phyloP scores from a whole-genome alignment of 1,140 invertebrate genomes.

The Leucophenga varia region DNA sequence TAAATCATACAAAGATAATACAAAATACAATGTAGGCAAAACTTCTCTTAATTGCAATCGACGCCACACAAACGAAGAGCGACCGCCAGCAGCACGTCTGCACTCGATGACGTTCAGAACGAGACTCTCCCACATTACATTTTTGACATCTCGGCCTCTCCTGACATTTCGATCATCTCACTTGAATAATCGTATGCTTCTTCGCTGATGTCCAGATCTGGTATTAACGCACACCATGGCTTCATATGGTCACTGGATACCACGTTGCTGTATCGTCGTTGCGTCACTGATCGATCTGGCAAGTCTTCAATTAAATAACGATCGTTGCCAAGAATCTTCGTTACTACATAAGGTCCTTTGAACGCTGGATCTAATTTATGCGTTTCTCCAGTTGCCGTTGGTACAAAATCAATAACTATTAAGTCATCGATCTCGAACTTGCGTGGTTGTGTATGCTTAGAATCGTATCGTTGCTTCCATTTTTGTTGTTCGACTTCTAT shows the following conservation, averaged over 20 bases:
- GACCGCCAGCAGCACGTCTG: too few relatives aligned
- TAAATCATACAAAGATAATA: too few relatives aligned
- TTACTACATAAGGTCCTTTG: slow-evolving; percentile 7
- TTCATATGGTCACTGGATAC: slow-evolving; percentile 18
- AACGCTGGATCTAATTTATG: slow-evolving; percentile 6
- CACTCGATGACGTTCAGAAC: too few relatives aligned
- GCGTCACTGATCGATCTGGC: slow-evolving; percentile 8
- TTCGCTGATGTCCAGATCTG: slow-evolving; percentile 7
- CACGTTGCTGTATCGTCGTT: slow-evolving; percentile 1
- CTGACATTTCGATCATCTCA: slow-evolving; percentile 5
- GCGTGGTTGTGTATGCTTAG: too few relatives aligned
- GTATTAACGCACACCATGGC: slow-evolving; percentile 9
- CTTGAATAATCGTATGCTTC: background rate
- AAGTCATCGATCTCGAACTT: too few relatives aligned
- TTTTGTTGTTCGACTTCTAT: background rate
- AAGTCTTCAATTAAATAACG: slow-evolving; percentile 24
- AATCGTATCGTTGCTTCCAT: slow-evolving; percentile 8
- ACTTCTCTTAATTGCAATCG: too few relatives aligned
- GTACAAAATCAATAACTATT: slow-evolving; percentile 3
- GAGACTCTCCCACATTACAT: too few relatives aligned
- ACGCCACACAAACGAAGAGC: too few relatives aligned
- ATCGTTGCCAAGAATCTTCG: slow-evolving; percentile 10
- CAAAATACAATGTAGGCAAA: too few relatives aligned
- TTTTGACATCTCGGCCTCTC: too few relatives aligned
- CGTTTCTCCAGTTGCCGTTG: background rate